A percentile compares a stretch with the other conserved stretches of the same genome.
These are phyloP conservation scores for Beris morrisii DNA, from an alignment of 2,888 invertebrate genomes.

Conservation along the genomic window DNA sequence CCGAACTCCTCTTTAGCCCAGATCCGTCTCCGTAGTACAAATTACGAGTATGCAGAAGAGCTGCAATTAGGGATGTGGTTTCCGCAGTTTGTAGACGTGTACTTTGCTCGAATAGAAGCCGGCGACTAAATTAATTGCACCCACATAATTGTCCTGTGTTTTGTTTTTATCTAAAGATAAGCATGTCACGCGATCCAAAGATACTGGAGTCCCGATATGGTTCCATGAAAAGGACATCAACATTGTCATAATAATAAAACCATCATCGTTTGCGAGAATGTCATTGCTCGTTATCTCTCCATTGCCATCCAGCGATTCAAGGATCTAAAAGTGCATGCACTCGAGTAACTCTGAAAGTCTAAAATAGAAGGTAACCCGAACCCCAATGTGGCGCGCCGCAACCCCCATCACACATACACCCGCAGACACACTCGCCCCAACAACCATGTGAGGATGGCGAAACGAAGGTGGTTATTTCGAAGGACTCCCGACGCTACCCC, in stretches of 20 bases:
- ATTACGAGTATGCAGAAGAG: conserved; percentile 11
- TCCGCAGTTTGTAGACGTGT: not conserved
- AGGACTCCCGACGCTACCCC: no score
- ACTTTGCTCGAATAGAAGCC: not conserved
- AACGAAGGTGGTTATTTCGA: no score
- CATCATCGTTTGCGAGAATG: conserved; percentile 4
- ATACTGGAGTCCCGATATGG: not conserved
- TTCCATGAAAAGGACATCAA: conserved; percentile 25
- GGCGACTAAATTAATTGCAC: conserved; percentile 15
- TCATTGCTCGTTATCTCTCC: conserved; percentile 29
- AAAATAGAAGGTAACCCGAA: no score
- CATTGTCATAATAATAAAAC: conserved; percentile 11
- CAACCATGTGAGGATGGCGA: no score
- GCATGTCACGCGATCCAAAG: conserved; percentile 7
- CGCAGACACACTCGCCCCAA: no score
- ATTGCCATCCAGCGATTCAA: conserved; percentile 23
- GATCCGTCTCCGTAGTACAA: conserved; percentile 4
- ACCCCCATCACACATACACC: no score
- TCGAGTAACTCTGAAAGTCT: conserved; percentile 7
- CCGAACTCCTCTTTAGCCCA: conserved; percentile 6
- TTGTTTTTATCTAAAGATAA: conserved; percentile 4
- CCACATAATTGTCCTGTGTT: not conserved
- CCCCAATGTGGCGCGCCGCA: no score
- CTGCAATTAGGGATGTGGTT: conserved; percentile 20
- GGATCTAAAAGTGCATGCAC: conserved; percentile 15